phyloP scores from a whole-genome alignment of 1,140 invertebrate genomes.

The Camponotus pennsylvanicus region DNA sequence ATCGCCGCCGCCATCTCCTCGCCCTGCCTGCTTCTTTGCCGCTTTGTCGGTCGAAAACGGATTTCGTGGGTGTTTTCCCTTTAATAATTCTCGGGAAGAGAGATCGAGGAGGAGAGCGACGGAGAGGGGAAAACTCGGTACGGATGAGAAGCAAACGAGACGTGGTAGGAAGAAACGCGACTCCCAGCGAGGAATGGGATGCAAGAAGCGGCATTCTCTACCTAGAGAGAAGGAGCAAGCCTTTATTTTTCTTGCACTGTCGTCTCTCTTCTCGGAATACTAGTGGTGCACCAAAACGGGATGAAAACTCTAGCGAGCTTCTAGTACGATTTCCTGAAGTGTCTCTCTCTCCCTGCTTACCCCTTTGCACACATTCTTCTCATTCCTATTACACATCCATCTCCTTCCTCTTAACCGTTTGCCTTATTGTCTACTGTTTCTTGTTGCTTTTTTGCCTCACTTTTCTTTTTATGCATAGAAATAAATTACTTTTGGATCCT shows the following conservation, averaged over 20 bases:
- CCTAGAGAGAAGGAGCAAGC: constrained; percentile 34
- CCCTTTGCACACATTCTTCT: constrained; percentile 49
- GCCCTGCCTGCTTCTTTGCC: not conserved
- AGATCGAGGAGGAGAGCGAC: constrained; percentile 11
- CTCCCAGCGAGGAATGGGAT: constrained; percentile 26
- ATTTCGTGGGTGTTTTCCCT: constrained; percentile 70
- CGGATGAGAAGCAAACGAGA: constrained; percentile 50
- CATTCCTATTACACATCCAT: constrained; percentile 12
- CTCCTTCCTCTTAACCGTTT: constrained; percentile 24
- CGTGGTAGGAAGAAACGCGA: constrained; percentile 39
- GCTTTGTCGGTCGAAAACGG: constrained; percentile 37
- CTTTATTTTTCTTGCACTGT: constrained; percentile 72
- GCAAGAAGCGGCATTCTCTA: constrained; percentile 38
- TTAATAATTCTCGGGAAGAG: constrained; percentile 67
- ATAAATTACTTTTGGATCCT: constrained; percentile 33
- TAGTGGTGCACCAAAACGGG: constrained; percentile 68
- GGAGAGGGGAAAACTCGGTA: not conserved
- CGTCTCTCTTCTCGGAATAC: constrained; percentile 61
- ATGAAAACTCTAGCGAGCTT: constrained; percentile 70
- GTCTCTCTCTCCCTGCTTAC: constrained; percentile 58
- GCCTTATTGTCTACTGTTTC: constrained; percentile 36
- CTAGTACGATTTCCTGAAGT: constrained; percentile 73
- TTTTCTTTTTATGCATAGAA: constrained; percentile 17
- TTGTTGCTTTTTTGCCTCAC: not conserved
- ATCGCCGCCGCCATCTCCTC: not conserved